A percentile compares a stretch with the other conserved stretches of the same genome.
These are phyloP conservation scores for Eudyptes chrysolophus DNA, from an alignment of 2,113 vertebrate genomes.

Conservation along the genomic window DNA sequence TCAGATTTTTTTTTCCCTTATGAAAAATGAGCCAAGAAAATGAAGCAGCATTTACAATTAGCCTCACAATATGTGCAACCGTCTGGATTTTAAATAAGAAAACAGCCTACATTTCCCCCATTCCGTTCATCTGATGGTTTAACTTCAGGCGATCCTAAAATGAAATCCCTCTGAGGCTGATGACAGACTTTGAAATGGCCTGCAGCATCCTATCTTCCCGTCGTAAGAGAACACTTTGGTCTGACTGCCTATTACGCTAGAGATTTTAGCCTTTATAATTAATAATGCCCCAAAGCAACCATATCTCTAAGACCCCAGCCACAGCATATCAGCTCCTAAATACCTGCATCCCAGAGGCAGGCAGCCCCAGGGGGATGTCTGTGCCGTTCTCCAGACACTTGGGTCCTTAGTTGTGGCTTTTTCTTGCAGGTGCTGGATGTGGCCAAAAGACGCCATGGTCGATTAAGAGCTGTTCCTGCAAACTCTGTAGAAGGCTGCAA, in stretches of 20 bases:
- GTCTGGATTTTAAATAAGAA: not conserved
- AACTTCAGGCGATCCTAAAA: not conserved
- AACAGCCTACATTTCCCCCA: not conserved
- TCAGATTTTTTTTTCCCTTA: not conserved
- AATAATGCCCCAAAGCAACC: not conserved
- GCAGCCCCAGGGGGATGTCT: not conserved
- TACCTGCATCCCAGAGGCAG: not conserved
- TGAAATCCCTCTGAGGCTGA: not conserved
- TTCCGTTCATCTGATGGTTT: not conserved
- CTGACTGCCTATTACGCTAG: not conserved
- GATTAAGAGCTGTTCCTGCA: not conserved
- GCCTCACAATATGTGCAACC: not conserved
- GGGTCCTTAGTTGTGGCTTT: not conserved
- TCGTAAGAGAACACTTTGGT: not conserved
- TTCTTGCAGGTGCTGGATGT: not conserved
- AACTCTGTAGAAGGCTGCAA: not conserved
- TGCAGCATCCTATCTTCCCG: not conserved
- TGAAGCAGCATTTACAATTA: not conserved
- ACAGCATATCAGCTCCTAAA: not conserved
- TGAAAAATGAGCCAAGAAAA: not conserved
- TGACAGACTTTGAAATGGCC: not conserved
- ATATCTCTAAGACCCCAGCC: not conserved
- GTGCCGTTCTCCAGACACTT: not conserved
- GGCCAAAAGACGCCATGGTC: accelerated
- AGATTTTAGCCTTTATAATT: not conserved